These are phyloP conservation scores for Numenius phaeopus DNA, from an alignment of 2,797 vertebrate genomes.

Conservation along the genomic window DNA sequence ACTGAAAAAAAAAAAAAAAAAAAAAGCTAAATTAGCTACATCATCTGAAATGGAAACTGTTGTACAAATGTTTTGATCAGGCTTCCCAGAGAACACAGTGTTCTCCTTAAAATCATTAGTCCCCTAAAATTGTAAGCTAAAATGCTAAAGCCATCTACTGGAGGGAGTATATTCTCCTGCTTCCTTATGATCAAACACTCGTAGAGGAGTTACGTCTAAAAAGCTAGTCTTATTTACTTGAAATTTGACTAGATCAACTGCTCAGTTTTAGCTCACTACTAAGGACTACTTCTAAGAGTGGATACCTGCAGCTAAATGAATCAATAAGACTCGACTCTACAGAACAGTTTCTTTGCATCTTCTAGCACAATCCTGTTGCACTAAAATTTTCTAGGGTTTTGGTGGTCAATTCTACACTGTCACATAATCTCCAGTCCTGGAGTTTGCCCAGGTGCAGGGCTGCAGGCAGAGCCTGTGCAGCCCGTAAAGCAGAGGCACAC, in stretches of 20 bases:
- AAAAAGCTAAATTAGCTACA: background rate
- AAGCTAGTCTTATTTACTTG: background rate
- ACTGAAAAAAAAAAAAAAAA: background rate
- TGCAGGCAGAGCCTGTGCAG: background rate
- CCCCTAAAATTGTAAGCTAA: background rate
- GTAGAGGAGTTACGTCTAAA: background rate
- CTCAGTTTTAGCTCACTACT: background rate
- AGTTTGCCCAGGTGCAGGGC: background rate
- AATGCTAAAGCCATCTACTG: background rate
- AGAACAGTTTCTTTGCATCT: background rate
- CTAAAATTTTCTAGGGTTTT: background rate
- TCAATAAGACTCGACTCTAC: background rate
- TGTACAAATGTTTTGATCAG: background rate
- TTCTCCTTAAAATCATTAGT: background rate
- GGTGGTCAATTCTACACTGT: background rate
- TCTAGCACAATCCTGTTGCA: background rate
- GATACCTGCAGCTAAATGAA: background rate
- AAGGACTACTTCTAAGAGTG: background rate
- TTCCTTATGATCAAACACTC: background rate
- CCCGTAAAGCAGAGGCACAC: background rate
- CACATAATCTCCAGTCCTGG: background rate
- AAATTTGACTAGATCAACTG: background rate
- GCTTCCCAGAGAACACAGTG: background rate
- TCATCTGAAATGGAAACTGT: background rate
- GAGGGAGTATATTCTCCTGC: background rate